A percentile compares a stretch with the other conserved stretches of the same genome.
Evolutionary conservation across 1,140 invertebrate genomes (phyloP).

Genomic region (Eumeta japonica): DNA sequence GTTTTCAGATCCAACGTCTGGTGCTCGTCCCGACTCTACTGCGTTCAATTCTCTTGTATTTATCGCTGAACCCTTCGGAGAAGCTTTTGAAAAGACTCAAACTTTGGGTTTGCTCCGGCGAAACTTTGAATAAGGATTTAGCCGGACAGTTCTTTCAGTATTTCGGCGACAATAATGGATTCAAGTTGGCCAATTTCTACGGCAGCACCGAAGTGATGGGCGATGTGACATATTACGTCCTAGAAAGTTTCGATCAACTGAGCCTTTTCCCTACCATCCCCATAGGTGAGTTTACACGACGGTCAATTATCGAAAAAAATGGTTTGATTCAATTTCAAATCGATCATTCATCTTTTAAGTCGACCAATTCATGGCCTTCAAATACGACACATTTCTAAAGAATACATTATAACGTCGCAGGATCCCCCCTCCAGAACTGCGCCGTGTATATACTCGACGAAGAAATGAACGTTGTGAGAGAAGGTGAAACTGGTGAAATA

Average conservation of each 20-base stretch:
- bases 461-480: conserved; percentile 65
- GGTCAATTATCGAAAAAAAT: too few species aligned
- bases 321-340: too few species aligned
- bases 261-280: conserved; percentile 69
- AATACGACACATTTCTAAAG: too few species aligned
- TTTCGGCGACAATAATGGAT: conserved; percentile 60
- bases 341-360: not conserved
- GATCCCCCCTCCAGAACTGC: conserved; percentile 73
- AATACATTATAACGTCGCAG: too few species aligned
- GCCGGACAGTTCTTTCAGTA: conserved; percentile 71
- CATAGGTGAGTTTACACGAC: conserved; percentile 73
- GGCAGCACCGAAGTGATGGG: conserved; percentile 77
- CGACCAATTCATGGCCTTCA: too few species aligned
- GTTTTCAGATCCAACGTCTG: conserved; percentile 67
- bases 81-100: conserved; percentile 60
- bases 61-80: conserved; percentile 54
- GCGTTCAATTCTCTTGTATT: conserved; percentile 72
- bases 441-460: conserved; percentile 75
- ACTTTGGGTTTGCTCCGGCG: conserved; percentile 82
- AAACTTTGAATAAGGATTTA: conserved; percentile 67
- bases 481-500: conserved; percentile 75
- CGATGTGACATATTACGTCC: conserved; percentile 43
- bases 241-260: conserved; percentile 60
- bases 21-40: conserved; percentile 82
- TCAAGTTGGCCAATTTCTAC: conserved; percentile 80